Evolutionary conservation across 35 echinoderm and acorn worm genomes (phyloP).

Genomic region (Apostichopus japonicus): DNA sequence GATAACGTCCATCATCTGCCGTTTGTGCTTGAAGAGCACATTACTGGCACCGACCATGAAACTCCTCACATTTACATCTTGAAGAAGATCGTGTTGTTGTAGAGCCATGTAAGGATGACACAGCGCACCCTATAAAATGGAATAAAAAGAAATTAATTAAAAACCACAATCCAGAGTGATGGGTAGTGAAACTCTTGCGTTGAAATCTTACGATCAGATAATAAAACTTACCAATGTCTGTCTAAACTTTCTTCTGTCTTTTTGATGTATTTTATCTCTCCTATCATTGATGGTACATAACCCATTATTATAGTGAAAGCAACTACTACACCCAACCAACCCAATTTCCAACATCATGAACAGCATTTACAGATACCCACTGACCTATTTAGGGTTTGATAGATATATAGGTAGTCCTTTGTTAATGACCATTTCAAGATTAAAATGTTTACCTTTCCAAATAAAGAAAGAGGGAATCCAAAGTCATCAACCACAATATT

Average conservation of each 20-base stretch:
- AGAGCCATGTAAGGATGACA: slow-evolving; percentile 98
- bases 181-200: too few species aligned
- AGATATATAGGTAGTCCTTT: neutral
- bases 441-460: slow-evolving; percentile 87
- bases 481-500: slow-evolving; percentile 68
- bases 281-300: too few species aligned
- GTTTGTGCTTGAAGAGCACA: slow-evolving; percentile 89
- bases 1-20: slow-evolving; percentile 87
- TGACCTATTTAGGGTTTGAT: neutral
- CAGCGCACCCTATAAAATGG: slow-evolving; percentile 77
- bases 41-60: slow-evolving; percentile 96
- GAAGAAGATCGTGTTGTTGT: slow-evolving; percentile 92
- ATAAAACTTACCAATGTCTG: too few species aligned
- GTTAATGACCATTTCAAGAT: neutral
- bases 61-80: slow-evolving; percentile 91
- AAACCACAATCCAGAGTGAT: too few species aligned
- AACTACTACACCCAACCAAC: too few species aligned
- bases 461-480: slow-evolving; percentile 95
- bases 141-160: neutral
- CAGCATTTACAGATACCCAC: too few species aligned
- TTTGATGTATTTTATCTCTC: too few species aligned
- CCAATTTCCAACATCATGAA: too few species aligned
- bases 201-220: too few species aligned
- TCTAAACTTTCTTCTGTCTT: too few species aligned
- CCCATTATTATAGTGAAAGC: too few species aligned